A percentile compares a stretch with the other conserved stretches of the same genome.
These are phyloP conservation scores for Heterotilapia buettikoferi DNA, from an alignment of 2,113 vertebrate genomes.

Conservation along the genomic window DNA sequence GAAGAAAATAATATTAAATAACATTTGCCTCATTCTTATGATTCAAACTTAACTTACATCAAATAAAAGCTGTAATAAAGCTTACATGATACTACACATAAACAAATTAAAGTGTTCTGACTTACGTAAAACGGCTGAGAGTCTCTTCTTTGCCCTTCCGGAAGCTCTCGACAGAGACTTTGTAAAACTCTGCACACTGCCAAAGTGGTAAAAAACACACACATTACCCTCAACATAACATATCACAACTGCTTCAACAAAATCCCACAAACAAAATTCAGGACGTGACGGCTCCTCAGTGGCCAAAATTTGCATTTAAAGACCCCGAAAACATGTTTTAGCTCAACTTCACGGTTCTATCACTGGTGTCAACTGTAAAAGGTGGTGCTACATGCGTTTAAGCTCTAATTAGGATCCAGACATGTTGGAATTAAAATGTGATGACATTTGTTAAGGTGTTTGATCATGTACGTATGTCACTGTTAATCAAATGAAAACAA, in stretches of 20 bases:
- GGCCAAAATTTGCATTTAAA: background rate
- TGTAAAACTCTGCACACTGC: slow-evolving; percentile 86
- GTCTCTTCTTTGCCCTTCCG: slow-evolving; percentile 84
- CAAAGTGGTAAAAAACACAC: background rate
- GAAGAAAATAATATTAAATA: background rate
- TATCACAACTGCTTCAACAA: background rate
- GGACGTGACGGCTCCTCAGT: background rate
- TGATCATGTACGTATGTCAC: background rate
- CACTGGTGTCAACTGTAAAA: background rate
- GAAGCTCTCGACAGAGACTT: slow-evolving; percentile 83
- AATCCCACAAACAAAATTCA: background rate
- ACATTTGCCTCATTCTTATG: background rate
- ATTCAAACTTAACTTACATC: background rate
- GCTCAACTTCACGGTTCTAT: background rate
- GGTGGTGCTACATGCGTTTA: background rate
- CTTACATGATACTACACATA: background rate
- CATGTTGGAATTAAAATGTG: background rate
- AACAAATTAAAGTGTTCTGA: background rate
- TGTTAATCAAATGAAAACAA: background rate
- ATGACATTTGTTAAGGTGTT: background rate
- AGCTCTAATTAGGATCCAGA: background rate
- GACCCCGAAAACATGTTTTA: background rate
- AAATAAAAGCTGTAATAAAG: background rate
- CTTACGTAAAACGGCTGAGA: slow-evolving; percentile 83
- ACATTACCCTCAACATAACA: background rate